Evolutionary conservation across 1,140 invertebrate genomes (phyloP).

Genomic region (Papilio aristodemus): DNA sequence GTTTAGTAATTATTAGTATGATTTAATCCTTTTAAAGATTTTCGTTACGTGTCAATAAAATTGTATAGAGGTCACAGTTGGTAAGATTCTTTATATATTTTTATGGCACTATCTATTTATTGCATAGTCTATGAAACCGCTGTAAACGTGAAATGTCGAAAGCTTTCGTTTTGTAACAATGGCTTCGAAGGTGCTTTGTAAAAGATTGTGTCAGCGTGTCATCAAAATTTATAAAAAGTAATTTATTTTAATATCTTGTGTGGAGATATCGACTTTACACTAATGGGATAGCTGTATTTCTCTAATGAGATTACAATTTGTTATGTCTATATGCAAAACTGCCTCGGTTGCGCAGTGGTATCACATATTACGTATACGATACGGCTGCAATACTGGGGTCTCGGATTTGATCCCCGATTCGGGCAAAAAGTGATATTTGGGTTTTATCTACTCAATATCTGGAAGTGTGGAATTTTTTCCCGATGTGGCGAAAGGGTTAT

Average conservation of each 20-base stretch:
- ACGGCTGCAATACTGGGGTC: too few relatives aligned
- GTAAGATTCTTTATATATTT: neutral
- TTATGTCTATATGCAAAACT: constrained; percentile 1
- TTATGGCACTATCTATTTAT: neutral
- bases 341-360: neutral
- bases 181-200: neutral
- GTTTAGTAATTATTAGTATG: too few relatives aligned
- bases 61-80: neutral
- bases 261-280: neutral
- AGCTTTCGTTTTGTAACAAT: neutral
- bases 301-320: neutral
- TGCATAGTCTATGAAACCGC: neutral
- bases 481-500: too few relatives aligned
- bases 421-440: too few relatives aligned
- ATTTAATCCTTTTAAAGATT: too few relatives aligned
- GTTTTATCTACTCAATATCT: too few relatives aligned
- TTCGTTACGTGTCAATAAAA: neutral
- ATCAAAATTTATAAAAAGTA: neutral
- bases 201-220: neutral
- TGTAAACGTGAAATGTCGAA: neutral
- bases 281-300: neutral
- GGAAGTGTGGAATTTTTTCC: too few relatives aligned
- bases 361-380: too few relatives aligned
- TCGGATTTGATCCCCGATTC: too few relatives aligned
- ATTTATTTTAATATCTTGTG: neutral